Conservation (phyloP, 2,113 vertebrate genomes). For the Nesoenas mayeri region DNA sequence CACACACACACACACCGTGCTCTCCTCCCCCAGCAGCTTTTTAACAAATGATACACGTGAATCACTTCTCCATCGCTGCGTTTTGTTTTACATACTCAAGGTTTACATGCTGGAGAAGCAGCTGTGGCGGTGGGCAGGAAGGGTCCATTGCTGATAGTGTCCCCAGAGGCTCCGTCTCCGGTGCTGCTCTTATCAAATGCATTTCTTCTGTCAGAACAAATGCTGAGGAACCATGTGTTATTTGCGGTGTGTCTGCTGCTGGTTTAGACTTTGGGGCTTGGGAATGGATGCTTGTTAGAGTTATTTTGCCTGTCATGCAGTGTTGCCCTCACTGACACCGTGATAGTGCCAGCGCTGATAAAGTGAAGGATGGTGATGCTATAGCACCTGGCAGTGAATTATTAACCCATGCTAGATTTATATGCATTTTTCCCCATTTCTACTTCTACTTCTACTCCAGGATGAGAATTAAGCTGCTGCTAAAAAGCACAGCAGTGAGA, state of each 20-base stretch:
- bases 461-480: neutral
- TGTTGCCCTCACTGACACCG: neutral
- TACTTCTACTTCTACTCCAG: neutral
- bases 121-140: neutral
- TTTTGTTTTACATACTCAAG: fast-evolving
- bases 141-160: neutral
- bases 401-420: neutral
- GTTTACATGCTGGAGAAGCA: neutral
- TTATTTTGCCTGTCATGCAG: neutral
- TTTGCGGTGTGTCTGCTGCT: neutral
- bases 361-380: neutral
- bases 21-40: neutral
- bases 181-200: neutral
- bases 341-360: neutral
- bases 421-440: neutral
- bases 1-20: slow-evolving; percentile 9
- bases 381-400: neutral
- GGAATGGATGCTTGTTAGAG: neutral
- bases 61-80: neutral
- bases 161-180: neutral
- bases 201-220: neutral
- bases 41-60: fast-evolving
- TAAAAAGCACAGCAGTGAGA: neutral
- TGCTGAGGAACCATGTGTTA: neutral
- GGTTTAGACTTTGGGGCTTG: neutral